phyloP scores from a whole-genome alignment of 2,797 vertebrate species.

The Oophaga sylvatica region DNA sequence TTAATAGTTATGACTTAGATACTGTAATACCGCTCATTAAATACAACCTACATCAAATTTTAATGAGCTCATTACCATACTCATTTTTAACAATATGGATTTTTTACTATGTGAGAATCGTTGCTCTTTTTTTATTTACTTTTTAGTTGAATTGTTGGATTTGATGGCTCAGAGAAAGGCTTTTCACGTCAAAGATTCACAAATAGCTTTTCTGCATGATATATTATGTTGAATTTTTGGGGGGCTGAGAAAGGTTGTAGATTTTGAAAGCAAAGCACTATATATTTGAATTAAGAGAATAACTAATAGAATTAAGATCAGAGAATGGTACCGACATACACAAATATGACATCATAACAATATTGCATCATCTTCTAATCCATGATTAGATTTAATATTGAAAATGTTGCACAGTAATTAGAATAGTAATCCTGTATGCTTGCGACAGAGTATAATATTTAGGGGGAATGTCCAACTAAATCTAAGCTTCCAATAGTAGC shows the following conservation, averaged over 20 bases:
- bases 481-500: too few species aligned
- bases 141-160: constrained; percentile 24
- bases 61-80: constrained; percentile 59
- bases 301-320: neutral
- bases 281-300: neutral
- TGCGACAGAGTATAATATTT: too few species aligned
- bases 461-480: too few species aligned
- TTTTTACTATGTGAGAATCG: constrained; percentile 44
- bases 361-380: neutral
- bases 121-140: constrained; percentile 52
- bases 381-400: too few species aligned
- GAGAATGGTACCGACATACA: neutral
- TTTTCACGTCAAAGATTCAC: constrained; percentile 28
- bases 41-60: constrained; percentile 58
- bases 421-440: too few species aligned
- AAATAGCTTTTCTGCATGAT: neutral
- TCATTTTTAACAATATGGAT: constrained; percentile 60
- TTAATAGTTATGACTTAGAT: constrained; percentile 55
- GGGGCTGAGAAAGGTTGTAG: neutral
- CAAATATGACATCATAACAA: neutral
- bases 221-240: constrained; percentile 9
- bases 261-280: constrained; percentile 12
- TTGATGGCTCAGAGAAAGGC: constrained; percentile 2
- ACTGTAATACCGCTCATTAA: constrained; percentile 57
- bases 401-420: too few species aligned